Evolutionary conservation across 2,888 invertebrate genomes (phyloP).

Genomic region (Apamea sordens): DNA sequence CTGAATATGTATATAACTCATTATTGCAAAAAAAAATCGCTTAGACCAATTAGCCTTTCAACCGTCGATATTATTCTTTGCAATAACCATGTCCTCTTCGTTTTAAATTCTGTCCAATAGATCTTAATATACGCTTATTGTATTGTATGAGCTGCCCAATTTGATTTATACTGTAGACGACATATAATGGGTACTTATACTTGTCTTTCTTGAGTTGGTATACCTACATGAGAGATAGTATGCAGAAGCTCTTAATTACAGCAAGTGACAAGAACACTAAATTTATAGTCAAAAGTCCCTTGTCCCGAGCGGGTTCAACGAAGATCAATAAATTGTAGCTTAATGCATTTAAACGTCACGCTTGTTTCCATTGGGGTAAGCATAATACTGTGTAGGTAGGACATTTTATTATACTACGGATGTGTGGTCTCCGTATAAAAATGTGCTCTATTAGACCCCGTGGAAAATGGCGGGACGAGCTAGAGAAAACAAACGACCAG

Average conservation of each 20-base stretch:
- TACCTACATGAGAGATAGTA: conserved; percentile 30
- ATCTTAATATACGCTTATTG: not conserved
- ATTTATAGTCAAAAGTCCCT: conserved; percentile 56
- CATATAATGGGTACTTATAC: not conserved
- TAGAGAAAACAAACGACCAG: no score
- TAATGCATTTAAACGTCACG: conserved; percentile 60
- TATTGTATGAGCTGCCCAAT: not conserved
- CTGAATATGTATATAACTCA: no score
- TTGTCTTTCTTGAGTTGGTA: not conserved
- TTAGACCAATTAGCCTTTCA: no score
- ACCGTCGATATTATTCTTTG: not conserved
- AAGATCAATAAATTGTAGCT: conserved; percentile 54
- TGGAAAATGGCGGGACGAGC: no score
- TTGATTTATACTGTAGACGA: not conserved
- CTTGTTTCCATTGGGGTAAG: not conserved
- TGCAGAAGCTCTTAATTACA: conserved; percentile 53
- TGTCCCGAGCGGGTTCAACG: conserved; percentile 39
- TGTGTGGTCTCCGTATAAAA: not conserved
- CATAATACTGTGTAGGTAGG: not conserved
- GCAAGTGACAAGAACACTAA: conserved; percentile 50
- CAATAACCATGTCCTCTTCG: not conserved
- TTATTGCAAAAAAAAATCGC: no score
- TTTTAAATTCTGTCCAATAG: not conserved
- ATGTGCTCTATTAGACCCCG: no score
- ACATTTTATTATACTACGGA: not conserved